Conservation (phyloP, 2,113 vertebrate genomes). For the Bubo blakistoni region DNA sequence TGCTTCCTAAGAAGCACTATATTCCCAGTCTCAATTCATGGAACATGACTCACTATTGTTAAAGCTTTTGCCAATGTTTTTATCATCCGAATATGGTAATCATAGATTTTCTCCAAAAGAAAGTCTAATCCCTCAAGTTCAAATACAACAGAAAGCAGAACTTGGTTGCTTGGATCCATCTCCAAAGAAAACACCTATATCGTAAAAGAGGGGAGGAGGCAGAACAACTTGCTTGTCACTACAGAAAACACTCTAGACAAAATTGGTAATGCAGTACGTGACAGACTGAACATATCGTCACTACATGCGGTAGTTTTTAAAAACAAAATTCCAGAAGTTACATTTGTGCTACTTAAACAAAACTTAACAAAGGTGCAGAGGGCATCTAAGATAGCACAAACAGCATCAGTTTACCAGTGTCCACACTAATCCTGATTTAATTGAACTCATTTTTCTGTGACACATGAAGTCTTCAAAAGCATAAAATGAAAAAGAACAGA, state of each 20-base stretch:
- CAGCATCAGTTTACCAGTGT: not conserved
- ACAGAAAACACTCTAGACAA: not conserved
- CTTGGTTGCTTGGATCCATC: slow-evolving; percentile 8
- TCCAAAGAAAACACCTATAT: slow-evolving; percentile 52
- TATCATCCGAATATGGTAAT: not conserved
- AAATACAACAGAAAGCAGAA: slow-evolving; percentile 37
- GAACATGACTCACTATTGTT: slow-evolving; percentile 47
- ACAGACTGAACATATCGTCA: slow-evolving; percentile 1
- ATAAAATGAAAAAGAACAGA: not conserved
- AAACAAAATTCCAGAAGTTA: not conserved
- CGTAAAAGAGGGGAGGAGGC: not conserved
- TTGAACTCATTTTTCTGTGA: not conserved
- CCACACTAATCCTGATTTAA: not conserved
- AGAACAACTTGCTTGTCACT: slow-evolving; percentile 1
- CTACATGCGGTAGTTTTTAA: not conserved
- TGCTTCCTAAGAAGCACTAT: slow-evolving; percentile 23
- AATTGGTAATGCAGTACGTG: not conserved
- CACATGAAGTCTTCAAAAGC: not conserved
- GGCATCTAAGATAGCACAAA: not conserved
- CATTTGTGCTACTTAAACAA: not conserved
- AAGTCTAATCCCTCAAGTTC: slow-evolving; percentile 7
- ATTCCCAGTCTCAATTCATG: slow-evolving; percentile 19
- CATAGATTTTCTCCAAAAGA: slow-evolving; percentile 25
- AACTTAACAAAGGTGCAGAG: not conserved
- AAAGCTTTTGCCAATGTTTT: slow-evolving; percentile 51